Percentiles rank a stretch among this genome's conserved stretches.
Conservation (phyloP, 2,797 vertebrate species). For the Phoeniculus purpureus region DNA sequence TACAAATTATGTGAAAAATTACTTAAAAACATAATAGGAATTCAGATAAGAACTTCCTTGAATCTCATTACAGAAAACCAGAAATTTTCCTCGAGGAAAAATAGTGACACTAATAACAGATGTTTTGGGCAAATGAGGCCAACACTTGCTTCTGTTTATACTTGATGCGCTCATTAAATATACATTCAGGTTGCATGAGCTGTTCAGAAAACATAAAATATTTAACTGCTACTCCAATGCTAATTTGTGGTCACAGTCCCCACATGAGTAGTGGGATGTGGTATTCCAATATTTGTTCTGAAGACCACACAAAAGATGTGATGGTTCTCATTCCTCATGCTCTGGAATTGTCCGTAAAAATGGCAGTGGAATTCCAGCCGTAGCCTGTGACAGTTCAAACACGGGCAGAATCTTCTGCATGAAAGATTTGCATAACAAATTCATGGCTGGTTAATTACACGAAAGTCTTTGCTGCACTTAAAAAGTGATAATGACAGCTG, state of each 20-base stretch:
- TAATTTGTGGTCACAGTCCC: neutral
- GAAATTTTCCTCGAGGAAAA: neutral
- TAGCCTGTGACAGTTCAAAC: neutral
- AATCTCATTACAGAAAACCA: neutral
- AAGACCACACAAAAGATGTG: neutral
- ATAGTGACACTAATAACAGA: neutral
- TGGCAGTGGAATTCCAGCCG: neutral
- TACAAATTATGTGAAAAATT: neutral
- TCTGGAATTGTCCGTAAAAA: neutral
- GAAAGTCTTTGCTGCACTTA: neutral
- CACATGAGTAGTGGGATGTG: neutral
- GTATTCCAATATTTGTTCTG: neutral
- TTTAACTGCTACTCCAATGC: neutral
- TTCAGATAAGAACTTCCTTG: neutral
- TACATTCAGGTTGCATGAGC: neutral
- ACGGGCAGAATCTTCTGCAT: neutral
- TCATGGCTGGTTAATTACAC: neutral
- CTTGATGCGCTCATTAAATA: slow-evolving; percentile 15
- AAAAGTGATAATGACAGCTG: neutral
- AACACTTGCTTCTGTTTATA: slow-evolving; percentile 4
- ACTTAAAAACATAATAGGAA: neutral
- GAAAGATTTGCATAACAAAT: neutral
- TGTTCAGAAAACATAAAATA: slow-evolving; percentile 9
- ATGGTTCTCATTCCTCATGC: neutral
- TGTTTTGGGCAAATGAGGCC: neutral